These are phyloP conservation scores for Conopomorpha cramerella DNA, from an alignment of 1,140 invertebrate species.

Conservation along the genomic window DNA sequence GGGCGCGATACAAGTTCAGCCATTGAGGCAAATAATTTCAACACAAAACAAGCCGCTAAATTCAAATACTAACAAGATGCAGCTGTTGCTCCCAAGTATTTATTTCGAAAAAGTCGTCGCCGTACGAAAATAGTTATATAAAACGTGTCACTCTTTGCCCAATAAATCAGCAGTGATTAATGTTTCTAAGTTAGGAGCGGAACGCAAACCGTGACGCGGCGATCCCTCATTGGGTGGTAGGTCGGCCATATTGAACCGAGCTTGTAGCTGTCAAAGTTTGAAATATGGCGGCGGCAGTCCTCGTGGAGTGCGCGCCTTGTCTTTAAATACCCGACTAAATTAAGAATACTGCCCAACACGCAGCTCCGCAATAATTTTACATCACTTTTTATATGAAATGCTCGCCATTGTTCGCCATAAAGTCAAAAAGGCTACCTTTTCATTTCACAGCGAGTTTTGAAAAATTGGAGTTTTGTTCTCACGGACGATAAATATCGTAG, in stretches of 20 bases:
- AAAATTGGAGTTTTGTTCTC: slow-evolving; percentile 44
- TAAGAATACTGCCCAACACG: slow-evolving; percentile 15
- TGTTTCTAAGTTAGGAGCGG: slow-evolving; percentile 36
- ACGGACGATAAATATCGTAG: no score
- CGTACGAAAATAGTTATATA: slow-evolving; percentile 59
- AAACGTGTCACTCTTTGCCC: slow-evolving; percentile 56
- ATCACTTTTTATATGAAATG: no score
- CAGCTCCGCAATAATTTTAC: no score
- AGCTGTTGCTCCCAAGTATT: slow-evolving; percentile 43
- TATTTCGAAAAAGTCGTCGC: slow-evolving; percentile 55
- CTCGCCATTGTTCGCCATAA: no score
- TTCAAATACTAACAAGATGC: slow-evolving; percentile 49
- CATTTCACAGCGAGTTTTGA: slow-evolving; percentile 32
- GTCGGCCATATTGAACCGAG: slow-evolving; percentile 53
- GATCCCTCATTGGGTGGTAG: slow-evolving; percentile 51
- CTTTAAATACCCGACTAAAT: slow-evolving; percentile 36
- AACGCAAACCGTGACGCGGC: slow-evolving; percentile 46
- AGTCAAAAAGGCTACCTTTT: slow-evolving; percentile 15
- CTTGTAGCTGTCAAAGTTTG: slow-evolving; percentile 59
- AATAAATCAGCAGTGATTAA: slow-evolving; percentile 57
- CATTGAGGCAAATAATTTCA: slow-evolving; percentile 49
- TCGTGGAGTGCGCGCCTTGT: slow-evolving; percentile 37
- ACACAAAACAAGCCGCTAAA: slow-evolving; percentile 37
- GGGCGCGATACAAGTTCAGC: slow-evolving; percentile 20
- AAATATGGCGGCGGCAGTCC: slow-evolving; percentile 42